Percentiles rank a stretch among this genome's conserved stretches.
Evolutionary conservation across 2,888 invertebrate species (phyloP).

Genomic region (Dysmachus trigonus): DNA sequence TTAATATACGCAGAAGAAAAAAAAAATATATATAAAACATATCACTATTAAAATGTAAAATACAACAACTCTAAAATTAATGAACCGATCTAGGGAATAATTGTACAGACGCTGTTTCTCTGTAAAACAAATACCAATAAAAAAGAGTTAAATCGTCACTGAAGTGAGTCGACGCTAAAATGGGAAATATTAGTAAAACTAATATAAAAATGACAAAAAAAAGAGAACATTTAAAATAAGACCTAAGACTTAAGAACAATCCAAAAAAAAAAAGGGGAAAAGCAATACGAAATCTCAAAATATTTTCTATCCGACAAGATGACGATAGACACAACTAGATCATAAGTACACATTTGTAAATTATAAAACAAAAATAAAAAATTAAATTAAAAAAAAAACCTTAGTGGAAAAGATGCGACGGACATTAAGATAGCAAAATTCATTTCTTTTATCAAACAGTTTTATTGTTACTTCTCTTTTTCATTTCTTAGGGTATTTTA

Average conservation of each 20-base stretch:
- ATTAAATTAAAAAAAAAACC: slow-evolving; percentile 19
- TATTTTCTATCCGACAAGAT: slow-evolving; percentile 26
- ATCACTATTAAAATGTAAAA: slow-evolving; percentile 32
- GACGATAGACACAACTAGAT: slow-evolving; percentile 1
- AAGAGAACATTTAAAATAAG: neutral
- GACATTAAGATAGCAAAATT: neutral
- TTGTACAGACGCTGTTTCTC: slow-evolving; percentile 2
- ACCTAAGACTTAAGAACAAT: slow-evolving; percentile 11
- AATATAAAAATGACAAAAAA: neutral
- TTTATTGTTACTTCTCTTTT: slow-evolving; percentile 22
- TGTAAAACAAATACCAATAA: neutral
- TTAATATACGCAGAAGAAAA: slow-evolving; percentile 10
- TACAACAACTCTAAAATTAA: slow-evolving; percentile 9
- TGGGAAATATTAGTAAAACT: neutral
- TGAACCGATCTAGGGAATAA: slow-evolving; percentile 29
- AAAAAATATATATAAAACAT: slow-evolving; percentile 34
- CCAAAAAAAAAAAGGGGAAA: slow-evolving; percentile 43
- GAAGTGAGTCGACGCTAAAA: neutral
- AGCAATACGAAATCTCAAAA: slow-evolving; percentile 47
- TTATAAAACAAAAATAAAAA: neutral
- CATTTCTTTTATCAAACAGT: neutral
- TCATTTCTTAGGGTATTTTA: slow-evolving; percentile 33
- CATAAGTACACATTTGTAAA: slow-evolving; percentile 1
- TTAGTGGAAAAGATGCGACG: neutral
- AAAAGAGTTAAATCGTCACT: neutral